Percentiles rank a stretch among this genome's conserved stretches.
These are phyloP conservation scores for Aplidium turbinatum DNA, from an alignment of 23 tunicate genomes.

Conservation along the genomic window DNA sequence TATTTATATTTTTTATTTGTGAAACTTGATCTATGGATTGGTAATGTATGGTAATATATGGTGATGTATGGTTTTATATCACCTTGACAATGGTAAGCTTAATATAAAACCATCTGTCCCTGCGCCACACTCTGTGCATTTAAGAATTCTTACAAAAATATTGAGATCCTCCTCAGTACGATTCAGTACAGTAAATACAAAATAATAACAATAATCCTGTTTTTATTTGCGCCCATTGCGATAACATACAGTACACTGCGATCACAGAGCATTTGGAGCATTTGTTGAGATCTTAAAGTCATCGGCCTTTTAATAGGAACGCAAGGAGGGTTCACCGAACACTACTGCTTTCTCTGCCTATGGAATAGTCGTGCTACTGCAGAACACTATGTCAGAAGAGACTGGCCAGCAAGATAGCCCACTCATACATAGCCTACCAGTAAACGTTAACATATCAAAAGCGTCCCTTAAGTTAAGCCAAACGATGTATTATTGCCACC, in stretches of 20 bases:
- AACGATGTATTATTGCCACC: conserved; percentile 26
- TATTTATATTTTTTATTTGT: no score
- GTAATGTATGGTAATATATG: no score
- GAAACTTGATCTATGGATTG: no score
- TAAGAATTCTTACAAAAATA: conserved; percentile 28
- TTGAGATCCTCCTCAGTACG: conserved; percentile 33
- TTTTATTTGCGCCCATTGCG: no score
- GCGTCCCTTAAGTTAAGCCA: conserved; percentile 19
- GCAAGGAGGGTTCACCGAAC: conserved; percentile 33
- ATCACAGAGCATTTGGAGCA: no score
- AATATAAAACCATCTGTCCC: no score
- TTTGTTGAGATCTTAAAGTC: conserved; percentile 43
- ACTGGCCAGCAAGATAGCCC: conserved; percentile 43
- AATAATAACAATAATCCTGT: no score
- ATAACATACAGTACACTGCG: no score
- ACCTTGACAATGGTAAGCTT: no score
- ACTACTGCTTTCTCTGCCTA: conserved; percentile 43
- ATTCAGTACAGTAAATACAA: conserved; percentile 30
- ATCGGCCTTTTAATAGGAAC: conserved; percentile 14
- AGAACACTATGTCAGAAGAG: conserved; percentile 36
- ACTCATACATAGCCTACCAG: conserved; percentile 10
- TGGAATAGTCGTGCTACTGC: conserved; percentile 49
- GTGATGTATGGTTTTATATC: no score
- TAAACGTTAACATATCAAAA: conserved; percentile 23
- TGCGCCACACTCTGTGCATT: conserved; percentile 25